These are phyloP conservation scores for Platorchestia sp. DNA, from an alignment of 1,140 invertebrate species.

Conservation along the genomic window DNA sequence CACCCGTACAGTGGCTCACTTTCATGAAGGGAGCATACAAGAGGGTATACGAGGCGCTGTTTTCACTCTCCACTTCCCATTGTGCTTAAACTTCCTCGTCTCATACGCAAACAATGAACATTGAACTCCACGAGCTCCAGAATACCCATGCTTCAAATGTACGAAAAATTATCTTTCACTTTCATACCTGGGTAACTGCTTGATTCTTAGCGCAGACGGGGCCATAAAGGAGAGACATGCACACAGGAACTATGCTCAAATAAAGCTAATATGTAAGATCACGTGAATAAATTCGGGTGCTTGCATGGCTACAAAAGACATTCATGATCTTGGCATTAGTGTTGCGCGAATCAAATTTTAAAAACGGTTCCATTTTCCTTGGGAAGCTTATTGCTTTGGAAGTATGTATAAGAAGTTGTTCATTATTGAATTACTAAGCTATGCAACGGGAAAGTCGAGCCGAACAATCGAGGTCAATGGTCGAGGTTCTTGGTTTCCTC, in stretches of 20 bases:
- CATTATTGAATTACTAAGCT: not conserved
- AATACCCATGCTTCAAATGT: not conserved
- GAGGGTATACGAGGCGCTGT: not conserved
- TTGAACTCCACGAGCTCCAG: not conserved
- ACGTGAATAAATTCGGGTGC: not conserved
- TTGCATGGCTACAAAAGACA: not conserved
- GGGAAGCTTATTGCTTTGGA: not conserved
- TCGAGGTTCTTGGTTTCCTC: no score
- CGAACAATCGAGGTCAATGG: not conserved
- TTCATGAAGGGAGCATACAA: not conserved
- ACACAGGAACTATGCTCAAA: not conserved
- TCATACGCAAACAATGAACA: slow-evolving; percentile 29
- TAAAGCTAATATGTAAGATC: not conserved
- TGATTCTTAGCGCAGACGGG: not conserved
- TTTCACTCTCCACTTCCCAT: slow-evolving; percentile 14
- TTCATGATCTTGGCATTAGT: not conserved
- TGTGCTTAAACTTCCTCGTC: slow-evolving; percentile 42
- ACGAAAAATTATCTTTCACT: not conserved
- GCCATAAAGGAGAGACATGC: not conserved
- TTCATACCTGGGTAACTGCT: not conserved
- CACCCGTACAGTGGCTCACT: not conserved
- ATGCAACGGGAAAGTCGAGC: not conserved
- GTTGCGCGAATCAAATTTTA: not conserved
- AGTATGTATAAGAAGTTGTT: not conserved
- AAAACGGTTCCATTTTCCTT: not conserved